phyloP scores from a whole-genome alignment of 2,113 vertebrate species.

The Cnemophilus loriae region DNA sequence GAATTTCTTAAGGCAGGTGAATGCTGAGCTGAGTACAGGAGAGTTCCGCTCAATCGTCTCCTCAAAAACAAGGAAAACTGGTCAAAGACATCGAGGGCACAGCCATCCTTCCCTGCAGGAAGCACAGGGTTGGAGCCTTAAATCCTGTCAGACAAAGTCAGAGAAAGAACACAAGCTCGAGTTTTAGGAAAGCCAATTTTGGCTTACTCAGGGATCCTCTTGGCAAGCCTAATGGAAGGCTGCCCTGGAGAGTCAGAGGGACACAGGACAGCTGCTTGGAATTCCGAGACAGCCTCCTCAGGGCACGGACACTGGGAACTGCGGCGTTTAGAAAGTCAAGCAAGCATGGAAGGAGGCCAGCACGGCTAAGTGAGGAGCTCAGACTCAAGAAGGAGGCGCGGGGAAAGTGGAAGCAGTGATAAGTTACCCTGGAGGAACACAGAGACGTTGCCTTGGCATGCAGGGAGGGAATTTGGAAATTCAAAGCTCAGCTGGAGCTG shows the following conservation, averaged over 20 bases:
- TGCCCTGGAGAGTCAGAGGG: neutral
- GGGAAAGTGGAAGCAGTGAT: neutral
- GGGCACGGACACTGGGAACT: neutral
- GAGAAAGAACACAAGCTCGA: neutral
- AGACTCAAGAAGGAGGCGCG: neutral
- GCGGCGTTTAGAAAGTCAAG: neutral
- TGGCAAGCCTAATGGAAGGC: neutral
- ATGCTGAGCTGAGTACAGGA: neutral
- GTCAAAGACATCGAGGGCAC: neutral
- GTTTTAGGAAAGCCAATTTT: neutral
- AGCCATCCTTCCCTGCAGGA: neutral
- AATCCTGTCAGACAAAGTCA: neutral
- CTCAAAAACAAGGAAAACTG: neutral
- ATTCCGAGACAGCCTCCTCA: neutral
- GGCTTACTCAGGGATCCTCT: neutral
- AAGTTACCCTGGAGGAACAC: neutral
- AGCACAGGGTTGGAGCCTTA: neutral
- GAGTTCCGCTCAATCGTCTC: neutral
- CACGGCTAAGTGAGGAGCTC: neutral
- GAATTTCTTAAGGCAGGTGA: neutral
- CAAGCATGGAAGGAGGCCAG: neutral
- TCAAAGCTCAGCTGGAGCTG: neutral
- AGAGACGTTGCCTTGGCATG: neutral
- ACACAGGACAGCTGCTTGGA: neutral
- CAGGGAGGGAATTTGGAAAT: neutral